Conservation (phyloP, 2,113 vertebrate genomes). For the Myotis yumanensis region DNA sequence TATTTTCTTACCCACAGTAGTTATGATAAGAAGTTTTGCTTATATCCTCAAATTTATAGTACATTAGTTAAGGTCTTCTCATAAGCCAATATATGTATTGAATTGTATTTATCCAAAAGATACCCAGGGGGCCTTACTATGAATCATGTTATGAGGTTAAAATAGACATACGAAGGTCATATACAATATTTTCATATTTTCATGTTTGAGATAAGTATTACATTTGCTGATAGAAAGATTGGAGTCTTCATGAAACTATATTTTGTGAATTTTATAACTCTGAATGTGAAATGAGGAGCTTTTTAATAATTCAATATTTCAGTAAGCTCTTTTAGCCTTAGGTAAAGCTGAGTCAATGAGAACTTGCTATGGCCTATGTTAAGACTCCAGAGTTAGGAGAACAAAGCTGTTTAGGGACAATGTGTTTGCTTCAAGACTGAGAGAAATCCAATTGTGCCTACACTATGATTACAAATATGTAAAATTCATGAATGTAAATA, state of each 20-base stretch:
- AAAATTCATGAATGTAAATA: constrained; percentile 54
- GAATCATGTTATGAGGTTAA: not conserved
- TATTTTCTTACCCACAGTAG: not conserved
- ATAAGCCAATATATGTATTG: not conserved
- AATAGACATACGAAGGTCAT: not conserved
- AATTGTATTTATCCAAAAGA: not conserved
- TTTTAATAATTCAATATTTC: constrained; percentile 50
- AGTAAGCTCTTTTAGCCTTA: constrained; percentile 33
- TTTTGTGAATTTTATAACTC: not conserved
- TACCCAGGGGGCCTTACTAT: not conserved
- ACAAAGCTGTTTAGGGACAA: not conserved
- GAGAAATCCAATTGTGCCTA: not conserved
- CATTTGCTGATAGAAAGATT: not conserved
- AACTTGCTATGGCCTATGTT: not conserved
- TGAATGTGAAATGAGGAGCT: not conserved
- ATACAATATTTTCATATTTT: constrained; percentile 9
- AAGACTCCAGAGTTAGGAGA: not conserved
- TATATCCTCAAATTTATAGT: not conserved
- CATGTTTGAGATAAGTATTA: not conserved
- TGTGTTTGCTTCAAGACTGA: constrained; percentile 46
- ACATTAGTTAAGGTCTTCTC: not conserved
- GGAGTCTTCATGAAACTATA: not conserved
- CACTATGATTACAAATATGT: not conserved
- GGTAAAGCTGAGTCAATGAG: constrained; percentile 11
- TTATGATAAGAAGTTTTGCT: constrained; percentile 1